Evolutionary conservation across 2,797 vertebrate species (phyloP), one percentile per base, ranked within the genome.

Genomic region (Calcarius lapponicus): DNA sequence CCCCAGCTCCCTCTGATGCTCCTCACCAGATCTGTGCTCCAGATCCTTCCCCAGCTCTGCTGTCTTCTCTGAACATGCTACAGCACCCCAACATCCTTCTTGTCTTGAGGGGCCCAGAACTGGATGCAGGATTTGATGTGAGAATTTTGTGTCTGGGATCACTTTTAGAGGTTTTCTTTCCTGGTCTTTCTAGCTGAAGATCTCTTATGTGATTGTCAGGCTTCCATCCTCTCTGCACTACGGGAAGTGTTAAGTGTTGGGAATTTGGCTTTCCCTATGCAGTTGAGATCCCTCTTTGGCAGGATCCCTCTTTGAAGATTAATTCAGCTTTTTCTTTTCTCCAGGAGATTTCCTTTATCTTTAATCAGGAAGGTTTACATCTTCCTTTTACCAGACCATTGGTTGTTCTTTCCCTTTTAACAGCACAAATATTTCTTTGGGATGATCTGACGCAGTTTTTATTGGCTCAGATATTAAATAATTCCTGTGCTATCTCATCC

Each of bases 381-480:
- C 86, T 95, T 90, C 62, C 26, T 86, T 90, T 91, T 60, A 88
- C 66, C 58, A 75, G 65, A 80, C 32, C 18, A 13, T 42, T 84
- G 62, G 70, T 91, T 90, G 42, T 92, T 43, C 40, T 94, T 64
- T 88, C 58, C 62, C 29, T 93, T 86, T 91, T 86, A 93, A 86
- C 70, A 86, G 58, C 48, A 61, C 25, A 75, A 78, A 26, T 79
- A 79, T 72, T 92, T 94, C 54, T 92, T 88, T 75, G 54, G 66
- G 83, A 84, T 92, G 66, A 56, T 88, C 80, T 51, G 88, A 81
- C 81, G 70, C 40, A 72, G 82, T 84, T 94, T 95, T 90, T 95
- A 86, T 95, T 97, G 95, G 92, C 83, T 94, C 43, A 51, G 25
- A 80, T 88, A 84, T 84, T 65, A 88, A 95, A 94, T 95, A 94